Conservation (phyloP, 1,140 invertebrate species). For the Kradibia gibbosae region DNA sequence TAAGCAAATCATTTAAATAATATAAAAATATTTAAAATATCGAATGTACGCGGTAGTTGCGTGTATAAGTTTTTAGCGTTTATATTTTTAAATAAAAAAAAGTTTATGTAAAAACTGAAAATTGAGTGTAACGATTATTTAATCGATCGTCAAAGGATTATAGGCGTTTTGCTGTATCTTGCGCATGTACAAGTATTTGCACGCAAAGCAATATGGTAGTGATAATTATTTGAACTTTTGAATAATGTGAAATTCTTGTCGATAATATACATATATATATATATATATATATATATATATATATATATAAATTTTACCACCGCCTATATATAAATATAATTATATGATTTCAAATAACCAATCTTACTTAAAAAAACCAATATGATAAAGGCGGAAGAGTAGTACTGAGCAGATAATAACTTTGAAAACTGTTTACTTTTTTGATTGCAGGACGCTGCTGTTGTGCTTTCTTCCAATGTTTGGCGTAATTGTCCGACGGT, state of each 20-base stretch:
- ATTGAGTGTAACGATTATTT: background rate
- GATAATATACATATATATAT: too few species aligned
- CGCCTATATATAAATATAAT: too few species aligned
- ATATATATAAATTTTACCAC: too few species aligned
- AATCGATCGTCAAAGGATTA: too few species aligned
- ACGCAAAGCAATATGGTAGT: too few species aligned
- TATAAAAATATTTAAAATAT: background rate
- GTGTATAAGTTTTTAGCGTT: background rate
- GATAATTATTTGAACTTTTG: too few species aligned
- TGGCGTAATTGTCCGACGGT: slow-evolving; percentile 55
- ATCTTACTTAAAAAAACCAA: background rate
- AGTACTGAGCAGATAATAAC: background rate
- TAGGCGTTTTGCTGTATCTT: too few species aligned
- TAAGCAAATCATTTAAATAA: background rate
- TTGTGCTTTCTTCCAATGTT: slow-evolving; percentile 35
- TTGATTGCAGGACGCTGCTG: slow-evolving; percentile 37
- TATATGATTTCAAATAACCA: background rate
- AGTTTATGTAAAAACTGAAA: background rate
- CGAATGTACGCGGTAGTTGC: background rate
- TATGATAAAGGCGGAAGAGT: background rate
- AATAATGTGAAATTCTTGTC: too few species aligned
- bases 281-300: too few species aligned
- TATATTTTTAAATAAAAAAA: too few species aligned
- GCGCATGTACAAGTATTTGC: too few species aligned
- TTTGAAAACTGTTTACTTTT: background rate